Conservation (phyloP, 1,140 invertebrate genomes). For the Drosophila mayri region DNA sequence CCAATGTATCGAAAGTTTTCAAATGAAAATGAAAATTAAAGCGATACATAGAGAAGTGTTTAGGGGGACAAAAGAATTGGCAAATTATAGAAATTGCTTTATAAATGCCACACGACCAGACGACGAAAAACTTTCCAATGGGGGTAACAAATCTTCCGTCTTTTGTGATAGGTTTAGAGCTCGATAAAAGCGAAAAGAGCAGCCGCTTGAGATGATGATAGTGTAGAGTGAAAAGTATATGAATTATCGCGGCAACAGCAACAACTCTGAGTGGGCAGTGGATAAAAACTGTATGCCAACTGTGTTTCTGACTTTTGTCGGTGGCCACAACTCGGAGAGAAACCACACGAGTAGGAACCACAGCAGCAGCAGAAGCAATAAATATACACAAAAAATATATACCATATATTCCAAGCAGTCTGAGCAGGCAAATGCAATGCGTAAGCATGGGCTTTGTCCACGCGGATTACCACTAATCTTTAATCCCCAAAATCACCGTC, state of each 20-base stretch:
- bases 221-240: slow-evolving; percentile 11
- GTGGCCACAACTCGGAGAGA: slow-evolving; percentile 16
- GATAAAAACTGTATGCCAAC: slow-evolving; percentile 57
- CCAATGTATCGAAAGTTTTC: slow-evolving; percentile 45
- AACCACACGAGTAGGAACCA: slow-evolving; percentile 23
- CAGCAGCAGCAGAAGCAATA: slow-evolving; percentile 36
- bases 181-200: slow-evolving; percentile 38
- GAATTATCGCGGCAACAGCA: slow-evolving; percentile 18
- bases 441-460: slow-evolving; percentile 47
- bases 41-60: neutral
- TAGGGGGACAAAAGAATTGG: slow-evolving; percentile 40
- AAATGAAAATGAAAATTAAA: slow-evolving; percentile 48
- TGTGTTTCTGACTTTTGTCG: slow-evolving; percentile 29
- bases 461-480: slow-evolving; percentile 3
- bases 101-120: slow-evolving; percentile 26
- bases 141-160: slow-evolving; percentile 21
- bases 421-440: slow-evolving; percentile 56
- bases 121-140: slow-evolving; percentile 54
- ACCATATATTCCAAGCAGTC: neutral
- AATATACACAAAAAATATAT: slow-evolving; percentile 6
- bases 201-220: slow-evolving; percentile 23
- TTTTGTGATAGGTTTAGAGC: slow-evolving; percentile 39
- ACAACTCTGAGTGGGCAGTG: slow-evolving; percentile 32
- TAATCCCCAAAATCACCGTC: neutral
- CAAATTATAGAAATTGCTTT: slow-evolving; percentile 67